Percentiles rank a stretch among this genome's conserved stretches.
phyloP scores from a whole-genome alignment of 2,888 invertebrate species.

The Reticulitermes lucifugus region DNA sequence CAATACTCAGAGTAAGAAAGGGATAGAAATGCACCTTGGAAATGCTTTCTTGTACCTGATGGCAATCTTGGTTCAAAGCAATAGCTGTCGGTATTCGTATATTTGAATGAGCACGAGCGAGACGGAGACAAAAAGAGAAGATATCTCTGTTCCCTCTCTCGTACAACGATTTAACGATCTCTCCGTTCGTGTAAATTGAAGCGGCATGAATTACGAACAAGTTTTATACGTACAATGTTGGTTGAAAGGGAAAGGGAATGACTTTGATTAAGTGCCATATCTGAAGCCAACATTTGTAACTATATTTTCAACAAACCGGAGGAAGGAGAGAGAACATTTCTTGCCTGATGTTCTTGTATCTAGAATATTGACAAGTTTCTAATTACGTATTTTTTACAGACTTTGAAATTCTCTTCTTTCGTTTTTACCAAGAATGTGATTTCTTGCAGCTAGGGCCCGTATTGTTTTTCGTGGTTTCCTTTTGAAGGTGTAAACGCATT shows the following conservation, averaged over 20 bases:
- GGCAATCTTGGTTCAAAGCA: background rate
- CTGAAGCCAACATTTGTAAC: background rate
- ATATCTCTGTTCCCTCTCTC: no score
- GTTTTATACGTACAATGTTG: background rate
- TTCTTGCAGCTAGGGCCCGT: no score
- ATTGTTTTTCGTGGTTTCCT: no score
- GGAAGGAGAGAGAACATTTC: background rate
- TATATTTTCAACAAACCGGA: background rate
- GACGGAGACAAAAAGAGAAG: no score
- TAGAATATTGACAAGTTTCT: no score
- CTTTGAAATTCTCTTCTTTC: background rate
- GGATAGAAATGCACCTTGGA: background rate
- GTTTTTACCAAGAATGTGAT: no score
- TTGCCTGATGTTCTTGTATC: no score
- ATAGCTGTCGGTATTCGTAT: no score
- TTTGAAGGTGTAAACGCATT: no score
- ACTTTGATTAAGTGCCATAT: conserved; percentile 6
- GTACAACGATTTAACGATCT: no score
- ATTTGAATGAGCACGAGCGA: no score
- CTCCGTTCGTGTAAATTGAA: background rate
- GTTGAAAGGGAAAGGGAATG: background rate
- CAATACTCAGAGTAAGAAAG: no score
- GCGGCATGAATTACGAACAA: background rate
- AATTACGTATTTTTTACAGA: background rate
- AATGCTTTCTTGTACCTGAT: background rate